These are phyloP conservation scores for Eumerus sabulonum DNA, from an alignment of 2,888 invertebrate genomes.

Conservation along the genomic window DNA sequence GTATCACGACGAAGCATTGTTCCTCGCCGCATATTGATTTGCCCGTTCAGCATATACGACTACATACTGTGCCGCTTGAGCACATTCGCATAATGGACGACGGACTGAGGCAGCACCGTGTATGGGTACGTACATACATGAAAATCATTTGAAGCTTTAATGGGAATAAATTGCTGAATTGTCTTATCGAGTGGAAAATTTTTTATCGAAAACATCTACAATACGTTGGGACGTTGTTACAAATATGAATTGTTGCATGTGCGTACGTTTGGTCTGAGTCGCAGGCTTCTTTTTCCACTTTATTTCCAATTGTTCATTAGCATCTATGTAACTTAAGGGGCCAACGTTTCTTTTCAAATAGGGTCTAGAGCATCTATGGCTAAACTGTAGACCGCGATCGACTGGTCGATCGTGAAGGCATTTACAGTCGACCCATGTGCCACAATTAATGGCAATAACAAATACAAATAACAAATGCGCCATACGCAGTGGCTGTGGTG, in stretches of 20 bases:
- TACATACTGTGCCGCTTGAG: background rate
- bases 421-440: no score
- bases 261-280: constrained; percentile 19
- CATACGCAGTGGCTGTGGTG: no score
- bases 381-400: no score
- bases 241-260: no score
- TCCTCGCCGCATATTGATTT: constrained; percentile 29
- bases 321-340: no score
- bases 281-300: background rate
- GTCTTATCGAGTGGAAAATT: constrained; percentile 63
- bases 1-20: constrained; percentile 1
- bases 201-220: constrained; percentile 51
- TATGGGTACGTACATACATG: constrained; percentile 15
- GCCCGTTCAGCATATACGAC: constrained; percentile 44
- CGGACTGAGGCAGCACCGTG: background rate
- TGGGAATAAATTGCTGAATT: constrained; percentile 66
- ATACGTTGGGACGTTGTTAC: no score
- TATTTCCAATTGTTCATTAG: background rate
- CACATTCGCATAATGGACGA: constrained; percentile 45
- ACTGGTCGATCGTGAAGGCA: no score
- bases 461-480: no score
- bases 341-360: no score
- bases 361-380: no score
- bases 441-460: no score
- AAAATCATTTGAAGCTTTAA: constrained; percentile 44